A percentile compares a stretch with the other conserved stretches of the same genome.
Conservation (phyloP, 2,113 vertebrate genomes). For the Mesitornis unicolor region DNA sequence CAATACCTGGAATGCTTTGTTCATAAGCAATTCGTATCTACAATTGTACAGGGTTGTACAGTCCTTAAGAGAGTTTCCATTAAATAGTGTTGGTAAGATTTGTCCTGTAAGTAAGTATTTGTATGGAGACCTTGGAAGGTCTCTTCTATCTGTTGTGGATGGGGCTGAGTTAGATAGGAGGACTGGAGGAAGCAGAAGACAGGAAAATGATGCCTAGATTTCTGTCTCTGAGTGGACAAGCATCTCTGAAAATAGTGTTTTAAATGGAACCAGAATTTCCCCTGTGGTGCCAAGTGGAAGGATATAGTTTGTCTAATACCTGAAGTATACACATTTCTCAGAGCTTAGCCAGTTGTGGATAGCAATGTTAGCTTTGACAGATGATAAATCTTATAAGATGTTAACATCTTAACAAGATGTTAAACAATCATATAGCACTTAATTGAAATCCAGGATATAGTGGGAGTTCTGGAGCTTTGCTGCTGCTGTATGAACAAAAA, state of each 20-base stretch:
- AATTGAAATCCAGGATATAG: neutral
- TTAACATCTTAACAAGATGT: too few relatives aligned
- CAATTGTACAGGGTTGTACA: neutral
- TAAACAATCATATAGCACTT: neutral
- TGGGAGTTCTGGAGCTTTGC: neutral
- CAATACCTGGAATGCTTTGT: neutral
- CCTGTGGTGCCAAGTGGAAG: neutral
- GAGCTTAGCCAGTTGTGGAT: neutral
- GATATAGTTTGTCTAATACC: neutral
- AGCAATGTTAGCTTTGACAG: neutral
- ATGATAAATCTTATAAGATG: too few relatives aligned
- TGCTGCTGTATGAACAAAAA: neutral
- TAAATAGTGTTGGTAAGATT: neutral
- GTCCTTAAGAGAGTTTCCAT: neutral
- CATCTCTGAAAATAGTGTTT: neutral
- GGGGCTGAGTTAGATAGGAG: neutral
- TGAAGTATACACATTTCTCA: neutral
- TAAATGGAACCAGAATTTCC: neutral
- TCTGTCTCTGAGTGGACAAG: neutral
- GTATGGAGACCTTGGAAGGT: neutral
- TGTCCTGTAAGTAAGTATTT: neutral
- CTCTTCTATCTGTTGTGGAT: neutral
- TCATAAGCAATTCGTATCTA: neutral
- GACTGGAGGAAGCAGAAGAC: neutral
- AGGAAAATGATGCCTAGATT: neutral